Evolutionary conservation across 2,797 vertebrate genomes (phyloP), one percentile per base, ranked within the genome.

Genomic region (Ptychadena robeensis): DNA sequence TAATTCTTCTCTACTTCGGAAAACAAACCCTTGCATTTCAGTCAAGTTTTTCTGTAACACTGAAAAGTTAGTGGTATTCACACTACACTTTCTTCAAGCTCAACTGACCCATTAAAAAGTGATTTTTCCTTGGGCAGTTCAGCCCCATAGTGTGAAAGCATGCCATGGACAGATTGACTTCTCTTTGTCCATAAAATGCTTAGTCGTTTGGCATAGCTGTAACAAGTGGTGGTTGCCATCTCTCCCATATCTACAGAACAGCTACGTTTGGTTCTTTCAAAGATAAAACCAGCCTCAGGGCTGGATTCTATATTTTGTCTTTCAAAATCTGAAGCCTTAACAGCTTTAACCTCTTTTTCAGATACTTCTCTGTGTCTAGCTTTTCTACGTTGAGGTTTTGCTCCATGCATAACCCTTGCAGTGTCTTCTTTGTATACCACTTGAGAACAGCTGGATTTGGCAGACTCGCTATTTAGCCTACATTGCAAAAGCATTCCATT

Each of bases 151-250:
- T 94, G 95, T 3, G 95, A 94, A 86, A 97, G 93, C 93, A 96
- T 92, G 48, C 96, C 96, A 0, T 98, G 96, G 53, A 97, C 92
- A 0, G 96, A 98, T 91, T 96, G 96, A 87, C 96, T 97, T 78
- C 96, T 92, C 65, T 95, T 92, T 9, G 95, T 96, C 96, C 96
- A 97, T 90, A 95, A 95, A 48, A 96, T 93, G 5, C 96, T 96
- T 9, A 97, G 88, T 38, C 95, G 92, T 88, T 96, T 96, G 89
- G 96, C 96, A 0, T 97, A 97, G 10, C 95, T 93, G 0, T 96
- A 96, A 88, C 94, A 95, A 9, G 91, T 87, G 0, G 89, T 88
- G 0, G 90, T 80, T 34, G 88, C 86, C 27, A 93, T 91, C 0
- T 93, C 92, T 0, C 93, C 94, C 89, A 93, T 90, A 80, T 95